Evolutionary conservation across 2,888 invertebrate species (phyloP).

Genomic region (Diabrotica balteata): DNA sequence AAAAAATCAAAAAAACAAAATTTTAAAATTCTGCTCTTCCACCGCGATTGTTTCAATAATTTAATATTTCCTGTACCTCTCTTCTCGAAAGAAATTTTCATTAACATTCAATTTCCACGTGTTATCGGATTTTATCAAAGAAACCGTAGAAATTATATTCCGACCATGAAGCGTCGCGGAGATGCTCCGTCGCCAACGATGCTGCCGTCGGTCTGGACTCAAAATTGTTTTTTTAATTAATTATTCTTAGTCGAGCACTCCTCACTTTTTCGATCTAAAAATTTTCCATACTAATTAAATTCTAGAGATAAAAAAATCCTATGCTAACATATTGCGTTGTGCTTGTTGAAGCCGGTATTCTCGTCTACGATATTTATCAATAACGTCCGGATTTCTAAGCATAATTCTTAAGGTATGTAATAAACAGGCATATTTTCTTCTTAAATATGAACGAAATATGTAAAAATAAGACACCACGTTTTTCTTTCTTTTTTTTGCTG

Average conservation of each 20-base stretch:
- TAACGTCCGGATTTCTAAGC: too few species aligned
- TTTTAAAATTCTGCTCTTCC: too few species aligned
- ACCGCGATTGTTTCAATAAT: not conserved
- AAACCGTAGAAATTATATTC: slow-evolving; percentile 8
- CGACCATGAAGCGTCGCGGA: not conserved
- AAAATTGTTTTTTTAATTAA: slow-evolving; percentile 14
- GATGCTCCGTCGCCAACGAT: not conserved
- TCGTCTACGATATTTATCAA: too few species aligned
- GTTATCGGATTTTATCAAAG: slow-evolving; percentile 14
- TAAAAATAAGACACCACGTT: too few species aligned
- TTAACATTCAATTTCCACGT: slow-evolving; percentile 14
- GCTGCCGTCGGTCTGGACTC: not conserved
- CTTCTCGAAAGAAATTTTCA: slow-evolving; percentile 5
- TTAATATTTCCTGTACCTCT: not conserved
- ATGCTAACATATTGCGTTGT: too few species aligned
- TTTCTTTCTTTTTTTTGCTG: too few species aligned
- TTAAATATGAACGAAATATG: too few species aligned
- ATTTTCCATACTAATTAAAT: slow-evolving; percentile 12
- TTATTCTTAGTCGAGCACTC: not conserved
- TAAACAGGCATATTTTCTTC: too few species aligned
- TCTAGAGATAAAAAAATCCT: too few species aligned
- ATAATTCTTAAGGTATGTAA: too few species aligned
- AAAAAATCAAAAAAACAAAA: too few species aligned
- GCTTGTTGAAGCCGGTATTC: too few species aligned
- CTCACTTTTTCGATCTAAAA: not conserved